Conservation (phyloP, 1,140 invertebrate genomes). For the Drosophila athabasca region DNA sequence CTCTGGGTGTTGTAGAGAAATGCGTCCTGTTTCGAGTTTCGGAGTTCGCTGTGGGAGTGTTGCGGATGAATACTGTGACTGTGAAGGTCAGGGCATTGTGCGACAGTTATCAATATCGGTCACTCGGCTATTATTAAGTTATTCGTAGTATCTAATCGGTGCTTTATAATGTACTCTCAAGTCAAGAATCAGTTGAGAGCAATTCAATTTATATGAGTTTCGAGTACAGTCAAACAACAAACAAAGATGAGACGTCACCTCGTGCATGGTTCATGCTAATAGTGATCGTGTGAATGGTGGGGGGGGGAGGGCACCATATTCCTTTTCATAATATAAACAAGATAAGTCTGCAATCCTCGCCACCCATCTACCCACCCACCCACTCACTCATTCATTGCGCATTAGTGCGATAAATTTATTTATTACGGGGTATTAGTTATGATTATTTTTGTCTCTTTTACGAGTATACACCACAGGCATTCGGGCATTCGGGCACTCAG, state of each 20-base stretch:
- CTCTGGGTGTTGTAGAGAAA: too few relatives aligned
- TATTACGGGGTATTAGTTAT: conserved; percentile 58
- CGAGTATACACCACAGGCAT: too few relatives aligned
- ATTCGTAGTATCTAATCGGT: conserved; percentile 33
- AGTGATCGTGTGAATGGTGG: conserved; percentile 45
- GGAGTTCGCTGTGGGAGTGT: too few relatives aligned
- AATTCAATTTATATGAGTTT: conserved; percentile 38
- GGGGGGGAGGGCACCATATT: background rate
- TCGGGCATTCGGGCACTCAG: too few relatives aligned
- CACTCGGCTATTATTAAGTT: conserved; percentile 31
- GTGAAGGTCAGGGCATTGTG: conserved; percentile 25
- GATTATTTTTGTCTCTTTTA: conserved; percentile 27
- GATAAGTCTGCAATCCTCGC: conserved; percentile 24
- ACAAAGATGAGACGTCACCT: conserved; percentile 1
- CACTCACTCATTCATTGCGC: conserved; percentile 54
- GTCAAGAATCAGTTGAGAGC: conserved; percentile 27
- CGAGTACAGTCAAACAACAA: conserved; percentile 11
- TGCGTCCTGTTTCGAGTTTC: too few relatives aligned
- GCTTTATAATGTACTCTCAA: background rate
- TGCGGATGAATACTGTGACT: too few relatives aligned
- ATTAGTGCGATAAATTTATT: conserved; percentile 71
- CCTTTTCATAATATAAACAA: conserved; percentile 14
- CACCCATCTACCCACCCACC: conserved; percentile 1
- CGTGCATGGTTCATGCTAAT: conserved; percentile 10
- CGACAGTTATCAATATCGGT: conserved; percentile 32